Evolutionary conservation across 2,113 vertebrate genomes (phyloP).

Genomic region (Heteronetta atricapilla): DNA sequence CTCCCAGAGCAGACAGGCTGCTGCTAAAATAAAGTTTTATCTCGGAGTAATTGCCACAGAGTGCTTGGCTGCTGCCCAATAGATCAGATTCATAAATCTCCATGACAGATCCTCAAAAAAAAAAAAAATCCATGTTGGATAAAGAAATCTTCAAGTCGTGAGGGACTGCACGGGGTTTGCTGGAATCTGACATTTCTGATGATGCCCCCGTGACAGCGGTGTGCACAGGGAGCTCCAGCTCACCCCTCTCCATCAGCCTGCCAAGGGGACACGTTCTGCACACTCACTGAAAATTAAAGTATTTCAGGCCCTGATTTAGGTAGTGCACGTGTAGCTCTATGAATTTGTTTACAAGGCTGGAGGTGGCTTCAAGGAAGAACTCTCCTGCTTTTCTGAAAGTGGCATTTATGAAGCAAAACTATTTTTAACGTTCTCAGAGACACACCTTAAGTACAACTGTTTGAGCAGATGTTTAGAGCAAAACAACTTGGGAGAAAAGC

Average conservation of each 20-base stretch:
- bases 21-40: not conserved
- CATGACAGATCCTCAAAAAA: not conserved
- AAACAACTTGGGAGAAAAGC: not conserved
- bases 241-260: rapidly evolving
- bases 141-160: not conserved
- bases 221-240: not conserved
- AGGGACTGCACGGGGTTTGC: not conserved
- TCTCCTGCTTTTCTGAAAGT: rapidly evolving
- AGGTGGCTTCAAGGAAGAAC: not conserved
- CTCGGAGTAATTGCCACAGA: not conserved
- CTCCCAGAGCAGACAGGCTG: not conserved
- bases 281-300: too few relatives aligned
- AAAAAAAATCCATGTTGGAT: not conserved
- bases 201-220: rapidly evolving
- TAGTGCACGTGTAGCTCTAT: rapidly evolving
- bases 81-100: not conserved
- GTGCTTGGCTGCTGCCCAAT: not conserved
- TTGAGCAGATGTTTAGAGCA: not conserved
- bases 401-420: not conserved
- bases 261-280: rapidly evolving
- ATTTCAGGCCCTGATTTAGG: not conserved
- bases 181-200: not conserved
- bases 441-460: not conserved
- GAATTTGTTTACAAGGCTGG: not conserved
- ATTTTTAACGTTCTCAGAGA: not conserved